Percentiles rank a stretch among this genome's conserved stretches.
Evolutionary conservation across 2,888 invertebrate species (phyloP).

Genomic region (Idaea biselata): DNA sequence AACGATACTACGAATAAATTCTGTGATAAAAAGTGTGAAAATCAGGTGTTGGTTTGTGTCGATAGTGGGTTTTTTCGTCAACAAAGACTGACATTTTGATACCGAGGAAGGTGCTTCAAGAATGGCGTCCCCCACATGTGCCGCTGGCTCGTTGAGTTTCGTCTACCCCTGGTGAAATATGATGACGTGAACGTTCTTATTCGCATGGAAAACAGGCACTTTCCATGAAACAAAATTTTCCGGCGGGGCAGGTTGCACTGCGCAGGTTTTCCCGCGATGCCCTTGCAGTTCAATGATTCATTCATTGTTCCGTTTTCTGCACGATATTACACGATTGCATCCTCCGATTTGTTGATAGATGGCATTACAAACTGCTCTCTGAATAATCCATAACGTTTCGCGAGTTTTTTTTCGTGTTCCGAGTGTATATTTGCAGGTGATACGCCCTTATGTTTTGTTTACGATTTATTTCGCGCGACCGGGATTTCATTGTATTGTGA

Average conservation of each 20-base stretch:
- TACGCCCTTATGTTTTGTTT: constrained; percentile 70
- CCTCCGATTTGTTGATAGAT: constrained; percentile 21
- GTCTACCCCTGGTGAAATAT: constrained; percentile 59
- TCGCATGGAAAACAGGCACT: constrained; percentile 51
- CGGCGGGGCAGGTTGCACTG: constrained; percentile 36
- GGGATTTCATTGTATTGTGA: background rate
- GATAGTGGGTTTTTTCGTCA: constrained; percentile 66
- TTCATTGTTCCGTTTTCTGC: constrained; percentile 71
- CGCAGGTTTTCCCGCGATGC: constrained; percentile 40
- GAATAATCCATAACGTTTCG: constrained; percentile 5
- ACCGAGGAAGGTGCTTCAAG: constrained; percentile 84
- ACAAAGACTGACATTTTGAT: constrained; percentile 82
- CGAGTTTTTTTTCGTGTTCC: constrained; percentile 27
- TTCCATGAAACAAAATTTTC: constrained; percentile 29
- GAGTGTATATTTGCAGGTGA: constrained; percentile 31
- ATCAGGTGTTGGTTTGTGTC: constrained; percentile 58
- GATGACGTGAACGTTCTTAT: constrained; percentile 65
- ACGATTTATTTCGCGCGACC: constrained; percentile 36
- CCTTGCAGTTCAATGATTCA: constrained; percentile 68
- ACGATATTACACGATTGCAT: constrained; percentile 49
- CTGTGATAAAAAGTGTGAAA: constrained; percentile 61
- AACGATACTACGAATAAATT: constrained; percentile 40
- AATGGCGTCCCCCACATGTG: constrained; percentile 89
- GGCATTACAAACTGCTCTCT: constrained; percentile 5
- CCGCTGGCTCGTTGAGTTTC: constrained; percentile 72